phyloP scores from a whole-genome alignment of 2,113 vertebrate genomes.

The Trichomycterus rosablanca region DNA sequence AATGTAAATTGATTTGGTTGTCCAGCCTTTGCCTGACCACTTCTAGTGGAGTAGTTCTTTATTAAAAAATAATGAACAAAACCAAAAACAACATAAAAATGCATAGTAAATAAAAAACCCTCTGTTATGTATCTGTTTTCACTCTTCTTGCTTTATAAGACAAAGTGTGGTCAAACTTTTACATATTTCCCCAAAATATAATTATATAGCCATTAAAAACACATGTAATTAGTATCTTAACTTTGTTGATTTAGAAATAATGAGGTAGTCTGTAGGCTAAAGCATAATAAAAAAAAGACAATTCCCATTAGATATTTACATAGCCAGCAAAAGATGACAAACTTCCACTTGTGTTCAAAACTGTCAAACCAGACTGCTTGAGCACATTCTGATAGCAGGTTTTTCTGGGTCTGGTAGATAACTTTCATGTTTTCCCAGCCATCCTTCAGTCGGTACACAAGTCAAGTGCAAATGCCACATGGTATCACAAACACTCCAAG shows the following conservation, averaged over 20 bases:
- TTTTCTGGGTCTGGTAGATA: conserved; percentile 2
- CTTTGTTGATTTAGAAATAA: conserved; percentile 21
- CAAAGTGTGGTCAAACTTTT: neutral
- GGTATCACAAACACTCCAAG: neutral
- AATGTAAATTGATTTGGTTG: too few species aligned
- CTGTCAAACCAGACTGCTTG: neutral
- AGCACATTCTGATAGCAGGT: neutral
- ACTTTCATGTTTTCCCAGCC: neutral
- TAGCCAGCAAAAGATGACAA: conserved; percentile 9
- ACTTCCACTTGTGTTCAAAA: neutral
- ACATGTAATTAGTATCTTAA: neutral
- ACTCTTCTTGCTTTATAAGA: neutral
- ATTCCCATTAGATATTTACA: conserved; percentile 7
- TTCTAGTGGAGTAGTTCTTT: too few species aligned
- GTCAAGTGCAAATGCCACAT: conserved; percentile 19
- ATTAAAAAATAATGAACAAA: neutral
- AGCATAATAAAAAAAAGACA: neutral
- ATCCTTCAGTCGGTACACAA: conserved; percentile 8
- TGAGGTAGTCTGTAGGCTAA: conserved; percentile 5
- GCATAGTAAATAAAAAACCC: neutral
- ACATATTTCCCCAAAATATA: neutral
- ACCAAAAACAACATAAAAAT: neutral
- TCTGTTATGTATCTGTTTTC: too few species aligned
- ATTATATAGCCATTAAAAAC: conserved; percentile 1
- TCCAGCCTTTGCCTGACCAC: too few species aligned